Base-by-base conservation (phyloP, 2,113 vertebrate species). In the Macquaria ambigua region DNA sequence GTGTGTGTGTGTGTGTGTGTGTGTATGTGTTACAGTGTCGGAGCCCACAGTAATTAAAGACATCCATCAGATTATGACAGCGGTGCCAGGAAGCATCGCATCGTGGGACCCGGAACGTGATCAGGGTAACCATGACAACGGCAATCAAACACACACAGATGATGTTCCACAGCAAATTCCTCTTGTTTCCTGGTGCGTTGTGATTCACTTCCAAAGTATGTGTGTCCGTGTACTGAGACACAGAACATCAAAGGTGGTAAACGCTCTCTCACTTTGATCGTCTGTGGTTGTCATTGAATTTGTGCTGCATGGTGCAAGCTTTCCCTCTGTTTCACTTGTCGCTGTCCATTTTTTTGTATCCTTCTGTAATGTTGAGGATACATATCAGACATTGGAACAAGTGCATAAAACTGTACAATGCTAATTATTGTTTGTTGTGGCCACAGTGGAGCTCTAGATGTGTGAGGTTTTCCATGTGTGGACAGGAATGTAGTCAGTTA, bases 121-220 rank as follows among this genome's bases (percentile, higher is more conserved):
- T 34, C 61, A 11, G 14, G n/a, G 79, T 84, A 53, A 69, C 74
- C 81, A 63, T 52, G 34, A 63, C 62, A 74, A 69, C 31, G 16
- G 43, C 83, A 64, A 63, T 84, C 76, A 87, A 89, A 91, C 74
- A 81, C 74, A 81, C 58, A 4, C 5, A n/a, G 18, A 39, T 76
- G 46, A 79, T 81, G 61, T 80, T 84, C 6, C 43, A 5, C 11
- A 50, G 74, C 67, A 58, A 84, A 88, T 82, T 78, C 34, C 18
- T 86, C 50, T 84, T 79, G 67, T 76, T 89, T 83, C 37, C 64
- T 72, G 71, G 41, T 83, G 81, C 1, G 8, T 62, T n/a, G 64
- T 90, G 92, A 93, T 83, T 93, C 87, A 93, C 31, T 72, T 21
- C 1, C 12, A 52, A 91, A 85, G 70, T 86, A 89, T 90, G 77